Percentiles rank a stretch among this genome's conserved stretches.
Evolutionary conservation across 2,888 invertebrate species (phyloP).

Genomic region (Vanessa cardui): DNA sequence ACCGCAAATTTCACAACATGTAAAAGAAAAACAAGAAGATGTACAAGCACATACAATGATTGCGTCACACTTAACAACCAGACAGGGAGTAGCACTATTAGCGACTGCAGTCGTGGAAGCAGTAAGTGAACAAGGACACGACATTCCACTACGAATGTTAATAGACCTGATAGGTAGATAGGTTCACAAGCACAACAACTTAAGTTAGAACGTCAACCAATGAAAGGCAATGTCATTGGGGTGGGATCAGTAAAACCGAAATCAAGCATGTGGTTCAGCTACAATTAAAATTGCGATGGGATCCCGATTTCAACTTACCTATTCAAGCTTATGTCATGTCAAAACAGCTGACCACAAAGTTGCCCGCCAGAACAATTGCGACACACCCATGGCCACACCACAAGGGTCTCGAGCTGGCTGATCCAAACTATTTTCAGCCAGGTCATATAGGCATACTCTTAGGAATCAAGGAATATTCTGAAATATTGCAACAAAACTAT

Average conservation of each 20-base stretch:
- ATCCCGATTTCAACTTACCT: background rate
- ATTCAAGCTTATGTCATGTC: background rate
- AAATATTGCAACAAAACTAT: slow-evolving; percentile 13
- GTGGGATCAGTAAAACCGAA: background rate
- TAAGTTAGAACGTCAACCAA: background rate
- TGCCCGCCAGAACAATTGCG: background rate
- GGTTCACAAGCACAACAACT: slow-evolving; percentile 39
- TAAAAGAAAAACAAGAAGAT: too few relatives aligned
- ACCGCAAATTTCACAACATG: too few relatives aligned
- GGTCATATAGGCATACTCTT: slow-evolving; percentile 43
- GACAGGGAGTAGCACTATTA: slow-evolving; percentile 31
- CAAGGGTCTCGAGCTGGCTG: background rate
- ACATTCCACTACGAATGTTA: slow-evolving; percentile 38
- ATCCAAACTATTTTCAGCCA: slow-evolving; percentile 19
- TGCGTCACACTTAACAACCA: background rate
- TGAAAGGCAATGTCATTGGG: background rate
- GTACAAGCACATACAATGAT: background rate
- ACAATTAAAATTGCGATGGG: background rate
- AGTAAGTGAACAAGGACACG: slow-evolving; percentile 33
- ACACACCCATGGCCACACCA: background rate
- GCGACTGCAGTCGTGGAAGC: slow-evolving; percentile 43
- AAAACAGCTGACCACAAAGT: background rate
- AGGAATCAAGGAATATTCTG: slow-evolving; percentile 30
- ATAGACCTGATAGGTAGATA: too few relatives aligned
- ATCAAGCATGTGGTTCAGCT: background rate